phyloP scores from a whole-genome alignment of 2,888 invertebrate species.

The Drosophila paracracens region DNA sequence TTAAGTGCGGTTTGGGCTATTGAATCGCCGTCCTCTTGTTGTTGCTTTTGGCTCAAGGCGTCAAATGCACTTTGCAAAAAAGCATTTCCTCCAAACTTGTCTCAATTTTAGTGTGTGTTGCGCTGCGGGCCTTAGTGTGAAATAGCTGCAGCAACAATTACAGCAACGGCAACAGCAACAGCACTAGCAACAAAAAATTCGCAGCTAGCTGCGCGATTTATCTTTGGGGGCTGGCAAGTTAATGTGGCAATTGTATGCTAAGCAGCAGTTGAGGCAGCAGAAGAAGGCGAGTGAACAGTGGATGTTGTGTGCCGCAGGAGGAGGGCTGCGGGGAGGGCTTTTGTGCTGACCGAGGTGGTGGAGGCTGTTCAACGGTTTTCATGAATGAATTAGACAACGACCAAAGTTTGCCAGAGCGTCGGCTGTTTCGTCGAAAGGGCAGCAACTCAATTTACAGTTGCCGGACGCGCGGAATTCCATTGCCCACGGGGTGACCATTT shows the following conservation, averaged over 20 bases:
- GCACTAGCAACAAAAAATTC: constrained; percentile 48
- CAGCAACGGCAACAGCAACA: constrained; percentile 21
- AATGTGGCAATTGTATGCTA: constrained; percentile 81
- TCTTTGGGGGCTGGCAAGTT: constrained; percentile 76
- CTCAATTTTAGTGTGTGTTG: constrained; percentile 72
- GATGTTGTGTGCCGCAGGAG: neutral
- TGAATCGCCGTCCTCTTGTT: constrained; percentile 12
- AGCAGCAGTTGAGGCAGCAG: constrained; percentile 62
- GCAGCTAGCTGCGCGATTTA: constrained; percentile 73
- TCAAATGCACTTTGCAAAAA: constrained; percentile 82
- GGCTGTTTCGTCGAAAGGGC: constrained; percentile 59
- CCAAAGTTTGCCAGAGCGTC: constrained; percentile 58
- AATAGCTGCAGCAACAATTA: constrained; percentile 59
- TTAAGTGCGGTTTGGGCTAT: constrained; percentile 1
- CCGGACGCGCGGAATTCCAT: constrained; percentile 58
- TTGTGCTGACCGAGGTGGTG: constrained; percentile 19
- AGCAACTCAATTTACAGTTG: constrained; percentile 78
- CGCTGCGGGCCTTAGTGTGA: constrained; percentile 72
- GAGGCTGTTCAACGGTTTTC: constrained; percentile 67
- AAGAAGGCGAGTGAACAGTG: neutral
- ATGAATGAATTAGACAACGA: constrained; percentile 75
- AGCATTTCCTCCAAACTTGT: constrained; percentile 77
- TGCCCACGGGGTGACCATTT: constrained; percentile 74
- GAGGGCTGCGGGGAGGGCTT: neutral
- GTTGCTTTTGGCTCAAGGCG: constrained; percentile 67